Conservation (phyloP, 2,113 vertebrate species). For the Centropus bengalensis region DNA sequence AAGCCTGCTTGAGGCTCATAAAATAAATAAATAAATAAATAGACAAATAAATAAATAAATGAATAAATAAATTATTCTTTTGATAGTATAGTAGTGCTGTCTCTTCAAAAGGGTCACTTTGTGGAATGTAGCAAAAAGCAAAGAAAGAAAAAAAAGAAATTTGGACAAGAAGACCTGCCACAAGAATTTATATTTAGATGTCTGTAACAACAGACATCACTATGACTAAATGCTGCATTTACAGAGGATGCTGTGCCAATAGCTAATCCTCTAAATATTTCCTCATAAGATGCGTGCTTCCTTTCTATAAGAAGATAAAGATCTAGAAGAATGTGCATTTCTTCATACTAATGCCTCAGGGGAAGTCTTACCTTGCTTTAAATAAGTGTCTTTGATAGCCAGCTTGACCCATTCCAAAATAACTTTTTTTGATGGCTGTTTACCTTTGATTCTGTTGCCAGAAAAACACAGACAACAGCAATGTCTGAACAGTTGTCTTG, state of each 20-base stretch:
- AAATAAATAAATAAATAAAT: background rate
- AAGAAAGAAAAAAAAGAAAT: background rate
- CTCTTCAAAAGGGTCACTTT: background rate
- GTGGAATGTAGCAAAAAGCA: background rate
- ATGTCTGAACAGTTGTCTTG: conserved; percentile 5
- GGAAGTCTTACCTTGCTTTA: conserved; percentile 12
- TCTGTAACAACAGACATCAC: background rate
- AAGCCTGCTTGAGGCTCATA: background rate
- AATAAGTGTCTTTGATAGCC: conserved; percentile 35
- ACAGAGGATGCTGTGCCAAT: background rate
- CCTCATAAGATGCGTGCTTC: background rate
- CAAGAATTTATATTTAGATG: background rate
- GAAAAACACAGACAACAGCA: conserved; percentile 16
- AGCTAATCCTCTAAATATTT: background rate
- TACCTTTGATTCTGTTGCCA: conserved; percentile 53
- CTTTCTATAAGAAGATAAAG: conserved; percentile 29
- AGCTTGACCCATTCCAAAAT: conserved; percentile 53
- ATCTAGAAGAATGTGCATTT: conserved; percentile 1
- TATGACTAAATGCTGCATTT: background rate
- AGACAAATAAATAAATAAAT: too few relatives aligned
- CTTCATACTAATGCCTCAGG: background rate
- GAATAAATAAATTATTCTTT: background rate
- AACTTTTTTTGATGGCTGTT: conserved; percentile 47
- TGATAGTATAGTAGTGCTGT: background rate
- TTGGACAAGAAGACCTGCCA: background rate